phyloP scores from a whole-genome alignment of 2,888 invertebrate genomes.

The Diarsia mendica region DNA sequence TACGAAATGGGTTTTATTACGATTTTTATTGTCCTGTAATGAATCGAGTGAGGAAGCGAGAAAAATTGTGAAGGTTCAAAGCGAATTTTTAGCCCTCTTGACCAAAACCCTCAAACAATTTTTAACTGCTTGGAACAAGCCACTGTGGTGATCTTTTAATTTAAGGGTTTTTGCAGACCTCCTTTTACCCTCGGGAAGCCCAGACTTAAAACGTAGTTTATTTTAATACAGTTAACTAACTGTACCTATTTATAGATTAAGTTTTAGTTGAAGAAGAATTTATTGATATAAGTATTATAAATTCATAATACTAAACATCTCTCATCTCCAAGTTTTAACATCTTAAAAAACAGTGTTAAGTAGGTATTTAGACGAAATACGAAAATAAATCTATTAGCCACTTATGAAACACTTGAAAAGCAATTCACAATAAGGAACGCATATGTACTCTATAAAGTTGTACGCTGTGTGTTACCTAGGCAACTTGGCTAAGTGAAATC shows the following conservation, averaged over 20 bases:
- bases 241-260: not conserved
- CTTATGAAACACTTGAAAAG: constrained; percentile 33
- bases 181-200: not conserved
- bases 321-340: not conserved
- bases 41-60: not conserved
- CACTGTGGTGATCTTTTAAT: not conserved
- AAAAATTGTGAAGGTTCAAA: not conserved
- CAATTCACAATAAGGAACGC: constrained; percentile 9
- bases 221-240: not conserved
- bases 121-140: not conserved
- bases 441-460: constrained; percentile 28
- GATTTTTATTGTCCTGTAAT: constrained; percentile 2
- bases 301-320: not conserved
- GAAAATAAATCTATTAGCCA: constrained; percentile 1
- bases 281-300: not conserved
- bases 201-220: not conserved
- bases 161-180: not conserved
- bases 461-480: constrained; percentile 62
- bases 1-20: constrained; percentile 7
- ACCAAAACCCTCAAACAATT: not conserved
- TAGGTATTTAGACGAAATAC: not conserved
- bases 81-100: not conserved
- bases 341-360: constrained; percentile 5
- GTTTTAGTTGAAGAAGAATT: not conserved
- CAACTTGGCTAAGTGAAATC: constrained; percentile 64